Percentiles rank a stretch among this genome's conserved stretches.
Evolutionary conservation across 2,113 vertebrate species (phyloP).

Genomic region (Pelecanus crispus): DNA sequence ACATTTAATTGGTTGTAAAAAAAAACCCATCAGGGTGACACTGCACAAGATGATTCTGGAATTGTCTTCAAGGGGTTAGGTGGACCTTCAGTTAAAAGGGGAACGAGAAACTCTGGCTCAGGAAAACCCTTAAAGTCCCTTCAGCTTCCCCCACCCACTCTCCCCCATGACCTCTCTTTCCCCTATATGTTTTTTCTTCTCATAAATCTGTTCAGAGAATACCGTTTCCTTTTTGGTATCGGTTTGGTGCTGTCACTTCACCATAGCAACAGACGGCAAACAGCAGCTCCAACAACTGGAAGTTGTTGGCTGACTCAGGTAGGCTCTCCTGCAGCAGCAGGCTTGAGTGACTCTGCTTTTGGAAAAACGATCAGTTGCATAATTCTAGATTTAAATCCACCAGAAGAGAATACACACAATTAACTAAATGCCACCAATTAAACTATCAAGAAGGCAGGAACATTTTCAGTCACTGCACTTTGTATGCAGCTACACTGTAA

Average conservation of each 20-base stretch:
- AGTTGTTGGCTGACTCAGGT: constrained; percentile 32
- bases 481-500: not conserved
- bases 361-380: not conserved
- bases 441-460: not conserved
- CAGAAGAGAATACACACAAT: not conserved
- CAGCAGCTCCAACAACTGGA: constrained; percentile 9
- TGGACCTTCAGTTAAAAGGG: not conserved
- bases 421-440: constrained; percentile 10
- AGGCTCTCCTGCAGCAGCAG: not conserved
- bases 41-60: not conserved
- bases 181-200: not conserved
- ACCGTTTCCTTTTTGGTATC: not conserved
- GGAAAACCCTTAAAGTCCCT: not conserved
- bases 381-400: not conserved
- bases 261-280: constrained; percentile 63
- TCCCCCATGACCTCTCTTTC: not conserved
- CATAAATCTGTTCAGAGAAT: not conserved
- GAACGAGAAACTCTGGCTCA: not conserved
- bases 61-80: not conserved
- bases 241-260: constrained; percentile 29
- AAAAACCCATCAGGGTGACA: not conserved
- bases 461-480: not conserved
- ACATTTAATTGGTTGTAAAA: not conserved
- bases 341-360: not conserved
- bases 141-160: not conserved